A percentile compares a stretch with the other conserved stretches of the same genome.
Conservation (phyloP, 2,113 vertebrate genomes). For the Chloropsis cyanopogon region DNA sequence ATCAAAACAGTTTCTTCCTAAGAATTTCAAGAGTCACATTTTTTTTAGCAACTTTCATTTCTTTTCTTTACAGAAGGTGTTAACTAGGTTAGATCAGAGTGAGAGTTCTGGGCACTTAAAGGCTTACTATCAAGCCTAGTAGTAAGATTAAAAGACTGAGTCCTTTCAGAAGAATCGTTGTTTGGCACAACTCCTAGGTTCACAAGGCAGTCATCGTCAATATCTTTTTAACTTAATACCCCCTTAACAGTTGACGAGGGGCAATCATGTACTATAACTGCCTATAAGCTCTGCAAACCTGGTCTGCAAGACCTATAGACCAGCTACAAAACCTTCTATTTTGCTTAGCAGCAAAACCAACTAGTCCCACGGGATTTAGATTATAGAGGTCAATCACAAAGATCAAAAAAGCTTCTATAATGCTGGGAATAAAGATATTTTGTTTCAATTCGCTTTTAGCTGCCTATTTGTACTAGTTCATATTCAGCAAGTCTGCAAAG, state of each 20-base stretch:
- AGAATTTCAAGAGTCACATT: not conserved
- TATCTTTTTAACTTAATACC: not conserved
- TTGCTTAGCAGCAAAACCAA: conserved; percentile 27
- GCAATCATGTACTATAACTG: not conserved
- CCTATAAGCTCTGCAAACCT: not conserved
- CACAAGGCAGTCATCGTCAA: rapidly evolving
- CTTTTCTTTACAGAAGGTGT: not conserved
- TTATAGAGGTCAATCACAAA: not conserved
- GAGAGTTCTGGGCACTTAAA: not conserved
- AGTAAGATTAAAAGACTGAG: not conserved
- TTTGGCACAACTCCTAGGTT: not conserved
- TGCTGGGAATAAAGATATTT: not conserved
- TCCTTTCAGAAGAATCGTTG: not conserved
- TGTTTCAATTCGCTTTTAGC: not conserved
- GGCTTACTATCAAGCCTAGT: not conserved
- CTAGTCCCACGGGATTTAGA: conserved; percentile 15
- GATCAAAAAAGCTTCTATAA: not conserved
- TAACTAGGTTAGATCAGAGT: not conserved
- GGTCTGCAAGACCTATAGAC: not conserved
- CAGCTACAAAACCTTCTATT: not conserved
- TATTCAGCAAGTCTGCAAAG: not conserved
- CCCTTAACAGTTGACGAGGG: not conserved
- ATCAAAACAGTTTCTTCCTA: not conserved
- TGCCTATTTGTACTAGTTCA: not conserved
- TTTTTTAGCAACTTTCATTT: not conserved